Percentiles rank a stretch among this genome's conserved stretches.
These are phyloP conservation scores for Acrocyrtus sp. DNA, from an alignment of 2,888 invertebrate species.

Conservation along the genomic window DNA sequence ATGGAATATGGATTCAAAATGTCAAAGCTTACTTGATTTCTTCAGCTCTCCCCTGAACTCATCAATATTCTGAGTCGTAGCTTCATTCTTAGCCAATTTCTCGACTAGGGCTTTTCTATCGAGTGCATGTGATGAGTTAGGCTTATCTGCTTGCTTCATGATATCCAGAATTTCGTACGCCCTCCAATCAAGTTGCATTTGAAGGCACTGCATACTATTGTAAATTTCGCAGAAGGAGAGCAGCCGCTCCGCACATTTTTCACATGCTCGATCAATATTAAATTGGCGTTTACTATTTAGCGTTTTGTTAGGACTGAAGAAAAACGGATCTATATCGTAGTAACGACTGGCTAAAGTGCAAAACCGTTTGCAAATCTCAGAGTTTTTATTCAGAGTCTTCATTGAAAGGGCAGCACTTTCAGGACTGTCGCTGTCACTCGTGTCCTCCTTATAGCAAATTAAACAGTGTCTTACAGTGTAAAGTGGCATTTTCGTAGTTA, in stretches of 20 bases:
- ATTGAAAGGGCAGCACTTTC: neutral
- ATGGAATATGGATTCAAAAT: too few relatives aligned
- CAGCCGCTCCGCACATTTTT: neutral
- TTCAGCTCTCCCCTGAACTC: slow-evolving; percentile 6
- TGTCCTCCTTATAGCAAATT: slow-evolving; percentile 3
- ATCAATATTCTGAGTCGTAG: slow-evolving; percentile 1
- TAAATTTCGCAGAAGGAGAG: slow-evolving; percentile 10
- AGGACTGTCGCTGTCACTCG: neutral
- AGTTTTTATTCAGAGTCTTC: neutral
- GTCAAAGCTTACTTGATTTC: neutral
- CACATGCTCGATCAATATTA: neutral
- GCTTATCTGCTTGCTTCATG: slow-evolving; percentile 15
- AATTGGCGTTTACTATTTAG: neutral
- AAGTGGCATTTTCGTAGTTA: neutral
- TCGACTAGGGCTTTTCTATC: neutral
- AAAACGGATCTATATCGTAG: slow-evolving; percentile 1
- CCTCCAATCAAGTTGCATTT: slow-evolving; percentile 1
- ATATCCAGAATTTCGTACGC: neutral
- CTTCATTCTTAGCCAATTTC: neutral
- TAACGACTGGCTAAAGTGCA: slow-evolving; percentile 15
- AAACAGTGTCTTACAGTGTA: slow-evolving; percentile 4
- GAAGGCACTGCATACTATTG: neutral
- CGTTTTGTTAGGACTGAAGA: neutral
- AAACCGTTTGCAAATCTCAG: slow-evolving; percentile 5
- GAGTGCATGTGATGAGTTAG: neutral